Evolutionary conservation across 2,888 invertebrate genomes (phyloP).

Genomic region (Orchesella flavescens): DNA sequence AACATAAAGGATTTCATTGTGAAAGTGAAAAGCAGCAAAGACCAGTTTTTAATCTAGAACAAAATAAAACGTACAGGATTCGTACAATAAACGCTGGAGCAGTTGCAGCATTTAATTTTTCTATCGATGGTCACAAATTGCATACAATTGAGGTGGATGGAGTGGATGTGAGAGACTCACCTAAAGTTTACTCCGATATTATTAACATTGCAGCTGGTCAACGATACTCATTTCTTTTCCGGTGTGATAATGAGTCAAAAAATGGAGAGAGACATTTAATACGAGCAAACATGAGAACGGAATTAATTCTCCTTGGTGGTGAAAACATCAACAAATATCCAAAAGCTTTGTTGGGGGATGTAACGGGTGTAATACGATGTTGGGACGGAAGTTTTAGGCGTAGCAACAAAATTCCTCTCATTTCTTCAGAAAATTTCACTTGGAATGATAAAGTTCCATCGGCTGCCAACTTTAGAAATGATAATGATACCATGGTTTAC

Average conservation of each 20-base stretch:
- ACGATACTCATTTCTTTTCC: slow-evolving; percentile 68
- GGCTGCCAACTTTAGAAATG: neutral
- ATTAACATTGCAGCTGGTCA: slow-evolving; percentile 59
- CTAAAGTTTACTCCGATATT: slow-evolving; percentile 25
- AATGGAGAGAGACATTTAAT: slow-evolving; percentile 39
- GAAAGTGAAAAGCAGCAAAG: slow-evolving; percentile 28
- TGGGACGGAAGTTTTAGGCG: neutral
- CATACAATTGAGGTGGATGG: slow-evolving; percentile 67
- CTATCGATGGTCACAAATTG: slow-evolving; percentile 65
- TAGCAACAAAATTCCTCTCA: neutral
- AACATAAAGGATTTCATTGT: slow-evolving; percentile 35
- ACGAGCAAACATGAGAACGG: slow-evolving; percentile 55
- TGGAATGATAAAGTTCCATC: slow-evolving; percentile 21
- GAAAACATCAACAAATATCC: slow-evolving; percentile 67
- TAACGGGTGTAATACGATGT: slow-evolving; percentile 60
- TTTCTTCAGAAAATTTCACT: slow-evolving; percentile 14
- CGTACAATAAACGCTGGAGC: slow-evolving; percentile 65
- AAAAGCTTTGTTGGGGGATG: slow-evolving; percentile 58
- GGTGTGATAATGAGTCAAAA: neutral
- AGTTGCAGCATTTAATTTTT: slow-evolving; percentile 60
- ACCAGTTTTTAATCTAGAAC: slow-evolving; percentile 42
- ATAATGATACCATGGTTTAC: neutral
- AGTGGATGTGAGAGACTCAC: slow-evolving; percentile 26
- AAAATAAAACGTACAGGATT: slow-evolving; percentile 54
- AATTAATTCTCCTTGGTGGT: slow-evolving; percentile 45